These are phyloP conservation scores for Rhopilema esculentum DNA, from an alignment of 30 jellyfish, hydroid and myxozoan genomes.

Conservation along the genomic window DNA sequence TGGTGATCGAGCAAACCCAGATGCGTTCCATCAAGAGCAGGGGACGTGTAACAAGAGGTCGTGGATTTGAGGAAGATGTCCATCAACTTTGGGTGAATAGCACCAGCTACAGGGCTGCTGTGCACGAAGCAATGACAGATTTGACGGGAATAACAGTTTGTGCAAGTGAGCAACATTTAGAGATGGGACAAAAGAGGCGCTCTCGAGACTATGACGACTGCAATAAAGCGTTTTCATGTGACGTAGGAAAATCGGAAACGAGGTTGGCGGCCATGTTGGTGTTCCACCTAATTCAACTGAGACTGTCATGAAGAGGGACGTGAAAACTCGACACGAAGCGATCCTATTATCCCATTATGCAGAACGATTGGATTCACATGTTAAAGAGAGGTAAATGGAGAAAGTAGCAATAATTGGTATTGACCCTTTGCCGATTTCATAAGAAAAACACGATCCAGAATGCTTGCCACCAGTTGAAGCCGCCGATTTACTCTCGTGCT, in stretches of 20 bases:
- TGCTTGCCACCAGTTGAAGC: constrained; percentile 37
- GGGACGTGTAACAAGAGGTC: constrained; percentile 77
- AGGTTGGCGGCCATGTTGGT: constrained; percentile 1
- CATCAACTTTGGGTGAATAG: constrained; percentile 44
- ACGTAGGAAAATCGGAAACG: neutral
- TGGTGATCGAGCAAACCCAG: constrained; percentile 65
- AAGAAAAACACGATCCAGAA: constrained; percentile 5
- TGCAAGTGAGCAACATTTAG: constrained; percentile 68
- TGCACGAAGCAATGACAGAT: constrained; percentile 63
- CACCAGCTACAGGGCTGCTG: constrained; percentile 45
- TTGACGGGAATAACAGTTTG: constrained; percentile 23
- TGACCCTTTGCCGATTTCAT: constrained; percentile 34
- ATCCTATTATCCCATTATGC: constrained; percentile 20
- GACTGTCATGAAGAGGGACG: neutral
- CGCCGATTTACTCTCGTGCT: constrained; percentile 22
- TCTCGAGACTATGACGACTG: constrained; percentile 58
- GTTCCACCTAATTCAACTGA: constrained; percentile 3
- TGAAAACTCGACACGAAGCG: neutral
- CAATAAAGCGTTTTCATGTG: constrained; percentile 15
- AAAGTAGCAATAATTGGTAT: constrained; percentile 21
- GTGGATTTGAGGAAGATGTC: constrained; percentile 54
- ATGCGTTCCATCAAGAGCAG: constrained; percentile 54
- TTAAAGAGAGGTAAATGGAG: constrained; percentile 13
- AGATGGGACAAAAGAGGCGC: constrained; percentile 48
- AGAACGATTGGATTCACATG: constrained; percentile 7